Evolutionary conservation across 23 tunicate species (phyloP).

Genomic region (Oikopleura dioica): DNA sequence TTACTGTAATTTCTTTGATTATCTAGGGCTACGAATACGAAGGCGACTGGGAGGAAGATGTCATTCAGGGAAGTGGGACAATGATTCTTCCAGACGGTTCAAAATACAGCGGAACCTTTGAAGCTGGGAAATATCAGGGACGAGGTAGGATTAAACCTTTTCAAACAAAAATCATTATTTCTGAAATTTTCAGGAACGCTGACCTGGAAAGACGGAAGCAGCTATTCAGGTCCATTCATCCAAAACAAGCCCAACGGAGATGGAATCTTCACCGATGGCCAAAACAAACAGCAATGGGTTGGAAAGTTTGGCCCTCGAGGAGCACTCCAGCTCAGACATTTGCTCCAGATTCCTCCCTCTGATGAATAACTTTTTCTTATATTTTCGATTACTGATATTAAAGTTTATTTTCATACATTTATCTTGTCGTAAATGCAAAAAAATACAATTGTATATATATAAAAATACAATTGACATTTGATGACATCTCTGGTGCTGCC

Average conservation of each 20-base stretch:
- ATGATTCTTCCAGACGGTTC: neutral
- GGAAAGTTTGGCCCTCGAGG: neutral
- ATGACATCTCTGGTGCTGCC: no score
- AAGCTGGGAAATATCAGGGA: no score
- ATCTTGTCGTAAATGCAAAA: no score
- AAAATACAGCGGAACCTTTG: no score
- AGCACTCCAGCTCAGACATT: neutral
- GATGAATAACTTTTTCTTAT: no score
- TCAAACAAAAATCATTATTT: neutral
- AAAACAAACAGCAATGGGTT: neutral
- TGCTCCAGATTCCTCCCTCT: no score
- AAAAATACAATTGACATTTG: no score
- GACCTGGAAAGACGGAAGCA: constrained; percentile 4
- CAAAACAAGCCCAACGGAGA: neutral
- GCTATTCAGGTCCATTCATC: neutral
- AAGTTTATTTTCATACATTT: no score
- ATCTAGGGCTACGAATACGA: neutral
- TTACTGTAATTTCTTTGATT: neutral
- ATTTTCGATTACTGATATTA: no score
- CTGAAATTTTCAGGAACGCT: neutral
- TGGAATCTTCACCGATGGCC: neutral
- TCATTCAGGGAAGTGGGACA: neutral
- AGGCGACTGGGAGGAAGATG: neutral
- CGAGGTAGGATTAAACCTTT: no score
- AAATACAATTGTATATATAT: no score